A percentile compares a stretch with the other conserved stretches of the same genome.
Conservation (phyloP, 2,113 vertebrate genomes). For the Seriola quinqueradiata region DNA sequence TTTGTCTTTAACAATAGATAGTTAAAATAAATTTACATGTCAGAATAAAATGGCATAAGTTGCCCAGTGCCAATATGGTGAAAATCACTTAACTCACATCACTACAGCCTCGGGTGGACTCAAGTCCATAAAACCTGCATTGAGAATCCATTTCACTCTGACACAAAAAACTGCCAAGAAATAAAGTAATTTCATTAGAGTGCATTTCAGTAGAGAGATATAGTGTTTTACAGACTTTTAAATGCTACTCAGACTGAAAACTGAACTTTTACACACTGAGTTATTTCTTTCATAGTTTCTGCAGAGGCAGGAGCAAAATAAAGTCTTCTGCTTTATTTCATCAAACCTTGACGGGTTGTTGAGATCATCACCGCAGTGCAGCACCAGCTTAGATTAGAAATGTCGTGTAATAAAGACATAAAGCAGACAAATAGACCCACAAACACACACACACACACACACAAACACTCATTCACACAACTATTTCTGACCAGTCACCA, state of each 20-base stretch:
- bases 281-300: background rate
- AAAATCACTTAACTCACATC: background rate
- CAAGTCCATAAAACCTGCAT: background rate
- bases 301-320: background rate
- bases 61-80: background rate
- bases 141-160: constrained; percentile 8
- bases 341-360: background rate
- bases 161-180: constrained; percentile 21
- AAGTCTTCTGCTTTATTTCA: constrained; percentile 6
- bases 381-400: constrained; percentile 34
- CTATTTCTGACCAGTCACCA: constrained; percentile 53
- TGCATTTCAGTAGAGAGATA: background rate
- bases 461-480: constrained; percentile 3
- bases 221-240: constrained; percentile 8
- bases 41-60: constrained; percentile 19
- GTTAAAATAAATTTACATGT: constrained; percentile 21
- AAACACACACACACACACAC: constrained; percentile 25
- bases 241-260: background rate
- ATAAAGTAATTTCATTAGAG: constrained; percentile 21
- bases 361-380: background rate
- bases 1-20: background rate
- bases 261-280: background rate
- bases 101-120: background rate
- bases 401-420: constrained; percentile 23
- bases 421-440: constrained; percentile 26